A percentile compares a stretch with the other conserved stretches of the same genome.
These are phyloP conservation scores for Drosophila nikananu DNA, from an alignment of 1,140 invertebrate species.

Conservation along the genomic window DNA sequence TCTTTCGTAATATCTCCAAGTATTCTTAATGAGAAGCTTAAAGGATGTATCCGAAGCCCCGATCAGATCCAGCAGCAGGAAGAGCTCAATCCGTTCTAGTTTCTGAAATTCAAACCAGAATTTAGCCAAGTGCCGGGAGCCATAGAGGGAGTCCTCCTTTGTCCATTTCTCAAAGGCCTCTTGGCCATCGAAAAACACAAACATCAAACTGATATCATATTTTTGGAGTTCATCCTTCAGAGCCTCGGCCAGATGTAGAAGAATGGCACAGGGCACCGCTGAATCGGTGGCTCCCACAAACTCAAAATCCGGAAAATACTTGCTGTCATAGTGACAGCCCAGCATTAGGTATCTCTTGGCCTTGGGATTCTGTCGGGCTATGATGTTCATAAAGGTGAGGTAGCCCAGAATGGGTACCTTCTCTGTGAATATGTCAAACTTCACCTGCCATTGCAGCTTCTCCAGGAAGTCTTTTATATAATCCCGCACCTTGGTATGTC, in stretches of 20 bases:
- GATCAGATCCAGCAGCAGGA: slow-evolving; percentile 96
- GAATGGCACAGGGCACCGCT: slow-evolving; percentile 95
- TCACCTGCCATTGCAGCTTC: slow-evolving; percentile 90
- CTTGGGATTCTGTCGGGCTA: slow-evolving; percentile 92
- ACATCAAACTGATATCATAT: slow-evolving; percentile 92
- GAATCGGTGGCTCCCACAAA: slow-evolving; percentile 38
- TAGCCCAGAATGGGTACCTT: slow-evolving; percentile 90
- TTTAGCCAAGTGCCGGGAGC: slow-evolving; percentile 94
- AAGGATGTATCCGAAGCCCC: slow-evolving; percentile 93
- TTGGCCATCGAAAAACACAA: slow-evolving; percentile 99
- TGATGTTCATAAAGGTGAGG: slow-evolving; percentile 93
- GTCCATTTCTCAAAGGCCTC: slow-evolving; percentile 92
- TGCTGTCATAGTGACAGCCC: slow-evolving; percentile 98
- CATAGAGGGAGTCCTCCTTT: slow-evolving; percentile 97
- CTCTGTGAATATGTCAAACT: slow-evolving; percentile 90
- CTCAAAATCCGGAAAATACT: slow-evolving; percentile 92
- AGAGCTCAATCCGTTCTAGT: slow-evolving; percentile 87
- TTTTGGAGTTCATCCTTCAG: slow-evolving; percentile 87
- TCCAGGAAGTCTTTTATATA: slow-evolving; percentile 88
- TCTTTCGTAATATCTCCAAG: slow-evolving; percentile 88
- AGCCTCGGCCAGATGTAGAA: slow-evolving; percentile 94
- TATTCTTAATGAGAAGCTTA: slow-evolving; percentile 90
- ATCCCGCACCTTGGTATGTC: slow-evolving; percentile 89
- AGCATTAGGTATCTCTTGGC: slow-evolving; percentile 92
- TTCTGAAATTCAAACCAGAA: slow-evolving; percentile 87